Conservation (phyloP, 2,797 vertebrate species). For the Knipowitschia caucasica region DNA sequence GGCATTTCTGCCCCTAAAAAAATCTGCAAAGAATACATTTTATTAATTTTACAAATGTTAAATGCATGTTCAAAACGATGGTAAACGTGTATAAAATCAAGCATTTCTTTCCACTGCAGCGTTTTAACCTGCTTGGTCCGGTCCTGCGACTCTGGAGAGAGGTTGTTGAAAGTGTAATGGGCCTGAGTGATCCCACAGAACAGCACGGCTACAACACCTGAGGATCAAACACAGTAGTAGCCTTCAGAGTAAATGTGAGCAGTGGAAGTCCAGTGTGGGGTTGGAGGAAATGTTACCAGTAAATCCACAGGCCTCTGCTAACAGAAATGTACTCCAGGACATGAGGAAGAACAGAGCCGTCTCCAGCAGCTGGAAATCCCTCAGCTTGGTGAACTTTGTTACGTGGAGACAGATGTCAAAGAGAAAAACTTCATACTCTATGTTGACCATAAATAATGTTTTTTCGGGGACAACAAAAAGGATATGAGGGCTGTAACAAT, state of each 20-base stretch:
- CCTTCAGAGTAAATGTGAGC: background rate
- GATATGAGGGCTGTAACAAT: constrained; percentile 96
- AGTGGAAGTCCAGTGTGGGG: too few species aligned
- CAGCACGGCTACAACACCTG: constrained; percentile 93
- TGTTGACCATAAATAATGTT: background rate
- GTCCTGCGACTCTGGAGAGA: constrained; percentile 91
- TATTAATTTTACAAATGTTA: too few species aligned
- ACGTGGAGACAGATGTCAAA: constrained; percentile 78
- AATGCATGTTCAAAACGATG: too few species aligned
- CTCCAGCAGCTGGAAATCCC: constrained; percentile 92
- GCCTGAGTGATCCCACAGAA: constrained; percentile 98
- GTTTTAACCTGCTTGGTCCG: constrained; percentile 88
- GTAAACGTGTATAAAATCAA: background rate
- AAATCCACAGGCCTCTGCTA: constrained; percentile 95
- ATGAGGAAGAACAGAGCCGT: constrained; percentile 96
- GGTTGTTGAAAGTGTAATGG: constrained; percentile 96
- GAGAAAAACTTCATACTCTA: background rate
- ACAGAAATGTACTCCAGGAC: constrained; percentile 98
- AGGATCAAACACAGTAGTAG: constrained; percentile 5
- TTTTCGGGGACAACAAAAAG: constrained; percentile 47
- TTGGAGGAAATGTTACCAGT: constrained; percentile 72
- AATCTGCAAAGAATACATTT: too few species aligned
- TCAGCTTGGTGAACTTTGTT: constrained; percentile 95
- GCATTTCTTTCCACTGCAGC: background rate
- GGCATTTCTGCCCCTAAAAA: too few species aligned